A percentile compares a stretch with the other conserved stretches of the same genome.
Conservation (phyloP, 2,797 vertebrate species). For the Decapterus maruadsi region DNA sequence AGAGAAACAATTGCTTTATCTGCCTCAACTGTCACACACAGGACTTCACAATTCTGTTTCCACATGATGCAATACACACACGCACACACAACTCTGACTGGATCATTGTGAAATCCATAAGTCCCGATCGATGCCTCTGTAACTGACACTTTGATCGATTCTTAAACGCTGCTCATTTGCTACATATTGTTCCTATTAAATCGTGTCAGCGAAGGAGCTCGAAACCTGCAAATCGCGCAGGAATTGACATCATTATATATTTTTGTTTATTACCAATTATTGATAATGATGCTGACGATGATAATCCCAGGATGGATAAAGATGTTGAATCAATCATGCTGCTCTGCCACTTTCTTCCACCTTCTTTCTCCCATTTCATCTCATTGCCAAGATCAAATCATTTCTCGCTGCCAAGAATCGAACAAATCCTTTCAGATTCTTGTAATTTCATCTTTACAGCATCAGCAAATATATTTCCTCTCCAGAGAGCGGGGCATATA, state of each 20-base stretch:
- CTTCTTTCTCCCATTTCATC: slow-evolving; percentile 13
- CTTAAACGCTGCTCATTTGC: slow-evolving; percentile 35
- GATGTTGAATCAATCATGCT: slow-evolving; percentile 24
- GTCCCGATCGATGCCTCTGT: slow-evolving; percentile 25
- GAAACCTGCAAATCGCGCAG: slow-evolving; percentile 10
- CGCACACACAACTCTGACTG: background rate
- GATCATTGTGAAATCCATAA: slow-evolving; percentile 23
- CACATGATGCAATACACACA: slow-evolving; percentile 31
- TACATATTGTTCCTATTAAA: slow-evolving; percentile 17
- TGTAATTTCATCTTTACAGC: background rate
- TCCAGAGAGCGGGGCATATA: too few species aligned
- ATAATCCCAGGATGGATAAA: slow-evolving; percentile 19
- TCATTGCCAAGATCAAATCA: slow-evolving; percentile 14
- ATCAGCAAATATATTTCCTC: background rate
- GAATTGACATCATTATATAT: background rate
- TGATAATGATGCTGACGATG: slow-evolving; percentile 31
- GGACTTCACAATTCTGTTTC: slow-evolving; percentile 10
- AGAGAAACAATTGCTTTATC: slow-evolving; percentile 34
- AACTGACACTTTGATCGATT: slow-evolving; percentile 47
- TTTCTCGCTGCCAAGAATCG: background rate
- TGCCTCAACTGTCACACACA: slow-evolving; percentile 19
- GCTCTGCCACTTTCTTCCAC: slow-evolving; percentile 2
- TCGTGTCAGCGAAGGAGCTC: slow-evolving; percentile 12
- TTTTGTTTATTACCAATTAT: slow-evolving; percentile 32
- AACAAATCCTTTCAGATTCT: background rate